Conservation (phyloP, 2,113 vertebrate species). For the Thalassarche chlororhynchos region DNA sequence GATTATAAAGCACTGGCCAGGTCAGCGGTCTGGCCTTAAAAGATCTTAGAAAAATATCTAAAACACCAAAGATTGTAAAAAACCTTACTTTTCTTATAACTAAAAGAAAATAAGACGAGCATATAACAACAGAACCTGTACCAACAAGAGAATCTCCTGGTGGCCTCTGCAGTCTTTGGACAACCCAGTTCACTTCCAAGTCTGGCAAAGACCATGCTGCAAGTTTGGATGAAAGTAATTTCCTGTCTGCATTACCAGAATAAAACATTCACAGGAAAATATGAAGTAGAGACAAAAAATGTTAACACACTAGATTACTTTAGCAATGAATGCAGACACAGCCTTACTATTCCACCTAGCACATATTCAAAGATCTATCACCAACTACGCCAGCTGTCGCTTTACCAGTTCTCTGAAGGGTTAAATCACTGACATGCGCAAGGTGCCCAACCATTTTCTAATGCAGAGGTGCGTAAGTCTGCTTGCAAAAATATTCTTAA, state of each 20-base stretch:
- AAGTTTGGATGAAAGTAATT: not conserved
- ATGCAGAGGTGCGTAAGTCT: not conserved
- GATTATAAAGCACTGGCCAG: not conserved
- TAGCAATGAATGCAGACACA: not conserved
- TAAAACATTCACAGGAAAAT: not conserved
- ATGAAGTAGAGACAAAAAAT: not conserved
- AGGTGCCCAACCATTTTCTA: not conserved
- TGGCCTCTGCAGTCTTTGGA: not conserved
- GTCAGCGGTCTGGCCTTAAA: not conserved
- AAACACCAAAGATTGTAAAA: not conserved
- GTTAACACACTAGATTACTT: not conserved
- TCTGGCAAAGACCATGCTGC: not conserved
- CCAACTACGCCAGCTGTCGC: accelerated
- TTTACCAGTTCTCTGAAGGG: not conserved
- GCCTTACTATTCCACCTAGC: not conserved
- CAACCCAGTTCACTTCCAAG: not conserved
- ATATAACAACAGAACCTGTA: not conserved
- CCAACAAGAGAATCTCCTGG: not conserved
- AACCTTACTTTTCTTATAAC: not conserved
- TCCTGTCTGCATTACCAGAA: not conserved
- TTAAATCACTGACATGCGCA: not conserved
- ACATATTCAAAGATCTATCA: too few relatives aligned
- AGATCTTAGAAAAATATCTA: not conserved
- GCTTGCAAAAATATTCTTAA: not conserved
- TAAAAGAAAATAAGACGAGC: not conserved